Percentiles rank a stretch among this genome's conserved stretches.
Evolutionary conservation across 2,797 vertebrate genomes (phyloP).

Genomic region (Urosaurus nigricauda): DNA sequence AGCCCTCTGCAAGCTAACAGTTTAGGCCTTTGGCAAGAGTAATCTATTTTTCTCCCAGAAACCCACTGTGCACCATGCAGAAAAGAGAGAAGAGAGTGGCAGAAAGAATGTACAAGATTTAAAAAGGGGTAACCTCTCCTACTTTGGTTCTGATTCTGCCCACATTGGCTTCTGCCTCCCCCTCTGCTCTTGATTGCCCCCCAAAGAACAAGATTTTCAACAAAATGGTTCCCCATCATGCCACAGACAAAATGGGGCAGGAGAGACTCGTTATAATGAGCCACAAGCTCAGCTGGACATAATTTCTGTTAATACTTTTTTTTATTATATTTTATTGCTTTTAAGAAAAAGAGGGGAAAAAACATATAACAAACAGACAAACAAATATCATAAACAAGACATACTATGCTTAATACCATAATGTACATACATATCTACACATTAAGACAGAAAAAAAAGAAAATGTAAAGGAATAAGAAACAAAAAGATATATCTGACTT

Average conservation of each 20-base stretch:
- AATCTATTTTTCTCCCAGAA: neutral
- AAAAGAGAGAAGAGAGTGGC: neutral
- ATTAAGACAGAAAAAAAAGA: too few species aligned
- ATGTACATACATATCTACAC: too few species aligned
- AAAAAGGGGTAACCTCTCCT: neutral
- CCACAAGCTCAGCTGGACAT: neutral
- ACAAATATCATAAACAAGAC: too few species aligned
- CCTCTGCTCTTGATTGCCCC: neutral
- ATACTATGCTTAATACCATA: too few species aligned
- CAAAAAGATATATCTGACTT: too few species aligned
- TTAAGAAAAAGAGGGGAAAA: too few species aligned
- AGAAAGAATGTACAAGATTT: neutral
- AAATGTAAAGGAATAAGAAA: too few species aligned
- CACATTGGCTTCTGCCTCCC: too few species aligned
- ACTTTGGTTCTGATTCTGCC: too few species aligned
- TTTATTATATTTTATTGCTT: too few species aligned
- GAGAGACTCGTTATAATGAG: neutral
- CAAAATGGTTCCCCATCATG: neutral
- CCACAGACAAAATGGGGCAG: neutral
- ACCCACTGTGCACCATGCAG: neutral
- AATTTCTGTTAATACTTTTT: neutral
- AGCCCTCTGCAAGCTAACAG: neutral
- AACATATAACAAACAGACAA: too few species aligned
- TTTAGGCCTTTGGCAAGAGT: neutral
- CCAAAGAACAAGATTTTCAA: neutral